Percentiles rank a stretch among this genome's conserved stretches.
These are phyloP conservation scores for Fratercula arctica DNA, from an alignment of 2,797 vertebrate genomes.

Conservation along the genomic window DNA sequence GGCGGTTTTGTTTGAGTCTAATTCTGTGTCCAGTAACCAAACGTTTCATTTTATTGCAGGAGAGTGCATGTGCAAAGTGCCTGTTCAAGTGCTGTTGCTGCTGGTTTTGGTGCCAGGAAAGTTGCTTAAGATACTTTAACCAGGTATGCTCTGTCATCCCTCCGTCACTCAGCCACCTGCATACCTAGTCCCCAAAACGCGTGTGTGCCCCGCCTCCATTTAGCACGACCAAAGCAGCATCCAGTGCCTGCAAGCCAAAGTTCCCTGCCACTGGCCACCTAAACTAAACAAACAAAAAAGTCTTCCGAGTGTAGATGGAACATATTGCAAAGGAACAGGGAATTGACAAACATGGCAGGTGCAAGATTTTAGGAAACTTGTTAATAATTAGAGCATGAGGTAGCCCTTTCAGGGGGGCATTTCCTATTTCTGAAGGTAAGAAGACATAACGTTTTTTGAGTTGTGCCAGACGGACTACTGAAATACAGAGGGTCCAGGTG, in stretches of 20 bases:
- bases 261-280: neutral
- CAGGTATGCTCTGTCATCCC: constrained; percentile 72
- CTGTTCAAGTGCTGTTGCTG: constrained; percentile 65
- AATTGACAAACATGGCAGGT: neutral
- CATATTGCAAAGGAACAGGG: neutral
- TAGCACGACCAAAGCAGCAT: neutral
- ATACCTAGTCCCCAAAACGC: neutral
- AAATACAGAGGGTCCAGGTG: neutral
- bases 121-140: constrained; percentile 64
- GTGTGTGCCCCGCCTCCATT: neutral
- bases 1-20: neutral
- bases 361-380: neutral
- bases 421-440: neutral
- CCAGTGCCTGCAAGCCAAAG: neutral
- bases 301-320: neutral
- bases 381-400: neutral
- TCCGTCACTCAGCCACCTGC: neutral
- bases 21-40: neutral
- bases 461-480: neutral
- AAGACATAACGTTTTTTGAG: neutral
- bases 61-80: constrained; percentile 36
- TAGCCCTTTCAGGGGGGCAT: neutral
- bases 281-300: neutral
- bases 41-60: constrained; percentile 55
- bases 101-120: constrained; percentile 70